phyloP scores from a whole-genome alignment of 2,797 vertebrate genomes.

The Spheniscus humboldti region DNA sequence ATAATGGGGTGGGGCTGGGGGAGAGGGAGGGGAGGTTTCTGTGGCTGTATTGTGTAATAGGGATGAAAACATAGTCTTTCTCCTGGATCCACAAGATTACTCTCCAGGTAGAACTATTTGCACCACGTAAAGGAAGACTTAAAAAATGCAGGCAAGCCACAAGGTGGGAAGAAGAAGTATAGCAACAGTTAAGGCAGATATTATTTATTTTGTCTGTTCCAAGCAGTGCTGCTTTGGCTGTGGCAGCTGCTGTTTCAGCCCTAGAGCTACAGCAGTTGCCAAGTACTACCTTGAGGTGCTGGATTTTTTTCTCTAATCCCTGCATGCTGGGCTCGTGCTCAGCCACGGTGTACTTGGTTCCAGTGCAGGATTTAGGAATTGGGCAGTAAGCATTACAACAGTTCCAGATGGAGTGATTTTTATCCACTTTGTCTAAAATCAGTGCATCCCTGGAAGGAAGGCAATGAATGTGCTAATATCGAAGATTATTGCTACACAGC shows the following conservation, averaged over 20 bases:
- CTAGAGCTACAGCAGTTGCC: constrained; percentile 12
- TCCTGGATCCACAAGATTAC: not conserved
- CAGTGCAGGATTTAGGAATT: not conserved
- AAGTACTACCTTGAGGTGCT: constrained; percentile 5
- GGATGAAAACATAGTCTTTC: not conserved
- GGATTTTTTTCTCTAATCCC: not conserved
- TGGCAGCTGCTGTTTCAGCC: constrained; percentile 32
- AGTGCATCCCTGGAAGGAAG: not conserved
- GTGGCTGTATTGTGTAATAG: not conserved
- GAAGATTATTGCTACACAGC: not conserved
- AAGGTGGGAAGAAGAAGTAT: not conserved
- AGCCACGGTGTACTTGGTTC: not conserved
- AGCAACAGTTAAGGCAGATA: not conserved
- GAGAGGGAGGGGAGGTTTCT: not conserved
- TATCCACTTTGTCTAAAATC: not conserved
- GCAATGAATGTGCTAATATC: not conserved
- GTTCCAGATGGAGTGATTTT: not conserved
- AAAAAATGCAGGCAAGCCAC: not conserved
- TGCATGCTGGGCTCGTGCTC: not conserved
- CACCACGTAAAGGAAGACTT: not conserved
- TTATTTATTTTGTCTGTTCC: not conserved
- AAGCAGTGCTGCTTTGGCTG: not conserved
- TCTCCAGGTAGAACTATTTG: not conserved
- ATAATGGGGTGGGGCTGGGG: not conserved
- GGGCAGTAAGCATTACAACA: not conserved